phyloP scores from a whole-genome alignment of 2,888 invertebrate genomes.

The Monopis laevigella region DNA sequence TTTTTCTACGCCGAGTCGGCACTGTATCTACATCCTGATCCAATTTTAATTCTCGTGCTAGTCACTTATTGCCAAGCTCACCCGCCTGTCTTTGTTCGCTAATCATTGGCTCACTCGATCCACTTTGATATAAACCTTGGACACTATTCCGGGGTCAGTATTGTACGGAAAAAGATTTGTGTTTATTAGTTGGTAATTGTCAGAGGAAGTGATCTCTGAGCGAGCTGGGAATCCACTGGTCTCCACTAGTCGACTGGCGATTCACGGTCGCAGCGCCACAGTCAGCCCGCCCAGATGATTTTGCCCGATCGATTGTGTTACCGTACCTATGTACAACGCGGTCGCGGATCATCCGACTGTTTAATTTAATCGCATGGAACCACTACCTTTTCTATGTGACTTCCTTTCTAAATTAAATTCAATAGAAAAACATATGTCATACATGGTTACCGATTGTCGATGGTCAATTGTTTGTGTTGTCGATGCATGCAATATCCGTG shows the following conservation, averaged over 20 bases:
- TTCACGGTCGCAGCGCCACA: slow-evolving; percentile 55
- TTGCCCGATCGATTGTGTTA: slow-evolving; percentile 55
- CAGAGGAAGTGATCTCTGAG: slow-evolving; percentile 22
- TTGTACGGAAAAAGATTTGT: not conserved
- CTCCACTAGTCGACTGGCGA: slow-evolving; percentile 19
- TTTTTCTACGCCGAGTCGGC: slow-evolving; percentile 51
- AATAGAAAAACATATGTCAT: slow-evolving; percentile 10
- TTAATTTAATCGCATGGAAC: slow-evolving; percentile 8
- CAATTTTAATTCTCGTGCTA: slow-evolving; percentile 28
- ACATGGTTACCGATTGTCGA: slow-evolving; percentile 4
- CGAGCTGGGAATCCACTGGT: slow-evolving; percentile 4
- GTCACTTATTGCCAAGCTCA: slow-evolving; percentile 33
- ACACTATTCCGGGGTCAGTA: not conserved
- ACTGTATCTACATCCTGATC: slow-evolving; percentile 52
- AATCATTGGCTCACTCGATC: not conserved
- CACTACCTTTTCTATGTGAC: slow-evolving; percentile 1
- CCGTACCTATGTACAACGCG: slow-evolving; percentile 44
- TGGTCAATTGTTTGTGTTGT: slow-evolving; percentile 1
- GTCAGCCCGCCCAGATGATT: slow-evolving; percentile 54
- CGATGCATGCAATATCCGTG: too few species aligned
- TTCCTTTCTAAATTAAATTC: slow-evolving; percentile 3
- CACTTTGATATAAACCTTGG: slow-evolving; percentile 2
- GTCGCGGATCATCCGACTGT: slow-evolving; percentile 29
- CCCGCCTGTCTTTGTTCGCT: slow-evolving; percentile 18
- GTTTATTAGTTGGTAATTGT: not conserved